Evolutionary conservation across 2,797 vertebrate species (phyloP), one percentile per base, ranked within the genome.

Genomic region (Mormyrops attenuatus): DNA sequence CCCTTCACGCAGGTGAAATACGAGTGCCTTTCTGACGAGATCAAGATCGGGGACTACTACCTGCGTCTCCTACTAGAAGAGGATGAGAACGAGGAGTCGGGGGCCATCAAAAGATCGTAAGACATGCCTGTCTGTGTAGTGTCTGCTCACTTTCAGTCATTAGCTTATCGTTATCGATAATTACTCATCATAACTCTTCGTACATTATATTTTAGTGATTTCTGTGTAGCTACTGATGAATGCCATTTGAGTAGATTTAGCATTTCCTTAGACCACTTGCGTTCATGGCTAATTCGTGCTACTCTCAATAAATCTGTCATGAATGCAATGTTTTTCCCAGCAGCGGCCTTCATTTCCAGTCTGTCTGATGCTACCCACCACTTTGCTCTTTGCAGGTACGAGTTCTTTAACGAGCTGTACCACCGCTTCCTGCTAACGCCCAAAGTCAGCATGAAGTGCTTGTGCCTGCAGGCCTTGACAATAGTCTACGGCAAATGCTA

Each of bases 351-450:
- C 41, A n/a, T 41, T 84, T 84, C 77, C 80, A 85, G 47, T 47
- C 41, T 50, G 41, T 85, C 47, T 85, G 82, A 47, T 22, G 41
- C 20, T 85, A 6, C 38, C 66, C 53, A 63, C 7, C 87, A n/a
- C 22, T n/a, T n/a, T 34, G 26, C 49, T 30, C 22, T 88, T 90
- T 89, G 55, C 91, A 99, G 99, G 88, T 99, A 99, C 0, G 99
- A 99, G 93, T 99, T 99, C 94, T 99, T 99, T 94, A 99, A 99
- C 91, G 99, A 99, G 57, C 97, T 99, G 87, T 99, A 99, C 94
- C 99, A 99, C 92, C 98, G 98, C 63, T 99, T 99, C 93, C 96
- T 99, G 93, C 97, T 99, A 55, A 99, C 98, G 8, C 99, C 99
- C 89, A 99, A 99, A 97, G 97, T 99, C 88, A 96, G 96, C 90